Evolutionary conservation across 2,888 invertebrate species (phyloP), one percentile per base, ranked within the genome.

Genomic region (Aleiodes leptofemur): DNA sequence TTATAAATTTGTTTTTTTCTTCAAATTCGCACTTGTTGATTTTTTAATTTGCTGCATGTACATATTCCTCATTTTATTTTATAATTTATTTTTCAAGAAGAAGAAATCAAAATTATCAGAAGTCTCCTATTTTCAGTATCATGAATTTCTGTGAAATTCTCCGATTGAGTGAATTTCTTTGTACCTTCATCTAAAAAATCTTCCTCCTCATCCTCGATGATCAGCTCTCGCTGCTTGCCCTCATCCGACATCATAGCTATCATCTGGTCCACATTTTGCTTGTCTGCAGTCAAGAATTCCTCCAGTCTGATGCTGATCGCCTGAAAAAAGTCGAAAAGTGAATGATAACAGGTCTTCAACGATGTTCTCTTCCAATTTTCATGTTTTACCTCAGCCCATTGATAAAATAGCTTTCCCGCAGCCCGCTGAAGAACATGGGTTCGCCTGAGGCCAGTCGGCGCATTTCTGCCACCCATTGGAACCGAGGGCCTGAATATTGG

Each of bases 321-420:
- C 93, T 93, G 53, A 4, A 14, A 53, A n/a, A 73, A 69, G 53
- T 9, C 9, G 7, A 3, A 43, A 43, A 11, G 9, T 43, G 9
- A 43, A 9, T 43, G 3, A 43, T 11, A 43, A 34, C 3, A 6
- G 34, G 6, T 34, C 34, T 6, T 34, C 4, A 34, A 31, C 5
- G 4, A 34, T 43, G 8, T 43, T 11, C 43, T 9, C 43, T 8
- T 43, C 7, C 34, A n/a, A 4, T 53, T 8, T 53, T 4, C 16
- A 8, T 4, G 64, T 79, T 86, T 90, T 90, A 95, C 95, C 91
- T 98, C 97, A 61, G 96, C 98, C 98, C 98, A 98, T 86, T 97
- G 97, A 87, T 98, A 97, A 89, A 99, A 99, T 91, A 98, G 94
- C 90, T 98, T 96, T 0, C 98, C 99, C 29, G 99, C 99, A 8